phyloP scores from a whole-genome alignment of 2,888 invertebrate genomes.

The Helobdella robusta region DNA sequence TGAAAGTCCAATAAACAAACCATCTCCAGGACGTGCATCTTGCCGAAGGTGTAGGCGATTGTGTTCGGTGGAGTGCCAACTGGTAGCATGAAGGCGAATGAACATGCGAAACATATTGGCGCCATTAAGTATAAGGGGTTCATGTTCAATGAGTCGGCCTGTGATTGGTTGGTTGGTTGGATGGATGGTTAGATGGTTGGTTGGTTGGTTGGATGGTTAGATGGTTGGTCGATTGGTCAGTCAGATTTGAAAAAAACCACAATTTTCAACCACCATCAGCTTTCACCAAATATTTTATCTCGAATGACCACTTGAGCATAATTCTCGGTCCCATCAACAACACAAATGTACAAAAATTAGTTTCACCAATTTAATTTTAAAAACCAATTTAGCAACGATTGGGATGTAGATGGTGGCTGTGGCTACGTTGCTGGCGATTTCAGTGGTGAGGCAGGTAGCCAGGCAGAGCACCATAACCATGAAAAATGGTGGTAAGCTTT shows the following conservation, averaged over 20 bases:
- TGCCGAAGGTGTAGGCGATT: conserved; percentile 17
- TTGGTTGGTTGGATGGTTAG: too few relatives aligned
- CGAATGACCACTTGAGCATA: too few relatives aligned
- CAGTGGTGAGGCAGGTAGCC: conserved; percentile 13
- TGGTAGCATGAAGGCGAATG: conserved; percentile 20
- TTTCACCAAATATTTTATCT: too few relatives aligned
- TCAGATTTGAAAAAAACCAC: too few relatives aligned
- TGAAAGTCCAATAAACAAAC: background rate
- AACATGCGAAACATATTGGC: conserved; percentile 16
- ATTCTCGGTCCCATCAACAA: too few relatives aligned
- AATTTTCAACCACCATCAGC: too few relatives aligned
- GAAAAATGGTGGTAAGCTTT: background rate
- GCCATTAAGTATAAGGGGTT: conserved; percentile 13
- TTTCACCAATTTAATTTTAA: too few relatives aligned
- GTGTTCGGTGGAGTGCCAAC: conserved; percentile 21
- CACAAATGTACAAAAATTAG: too few relatives aligned
- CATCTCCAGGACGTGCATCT: conserved; percentile 9
- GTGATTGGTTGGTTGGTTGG: too few relatives aligned
- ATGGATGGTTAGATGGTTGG: too few relatives aligned
- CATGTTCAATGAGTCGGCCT: conserved; percentile 1
- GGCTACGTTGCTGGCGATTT: conserved; percentile 18
- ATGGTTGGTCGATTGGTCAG: too few relatives aligned
- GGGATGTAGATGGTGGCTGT: conserved; percentile 17
- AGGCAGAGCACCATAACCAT: background rate
- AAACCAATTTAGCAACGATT: conserved; percentile 8